Base-by-base conservation (phyloP, 2,113 vertebrate species). In the Vireo altiloquus region DNA sequence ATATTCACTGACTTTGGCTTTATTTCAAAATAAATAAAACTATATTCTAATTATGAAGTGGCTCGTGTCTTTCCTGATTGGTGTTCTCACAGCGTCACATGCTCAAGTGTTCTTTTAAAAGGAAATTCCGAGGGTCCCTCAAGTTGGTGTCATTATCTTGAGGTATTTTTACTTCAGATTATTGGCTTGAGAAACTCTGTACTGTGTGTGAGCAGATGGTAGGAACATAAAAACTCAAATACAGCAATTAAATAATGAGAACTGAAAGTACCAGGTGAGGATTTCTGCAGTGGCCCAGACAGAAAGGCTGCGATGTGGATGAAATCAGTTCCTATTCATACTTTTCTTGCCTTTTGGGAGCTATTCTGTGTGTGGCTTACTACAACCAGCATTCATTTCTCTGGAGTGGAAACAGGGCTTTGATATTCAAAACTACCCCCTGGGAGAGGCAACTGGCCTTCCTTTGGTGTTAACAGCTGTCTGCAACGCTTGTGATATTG, bases 201-300 rank as follows among this genome's bases (percentile, higher is more conserved):
- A 97, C 87, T 19, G 98, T 98, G 97, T 98, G 97, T 46, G 97
- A 98, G 14, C 95, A 95, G 63, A 98, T 98, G 94, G 54, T 98
- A 44, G 98, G 97, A 70, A 98, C 97, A 12, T 98, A 98, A 98
- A 99, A 98, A 92, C 97, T 99, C 82, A 66, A 98, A 78, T 92
- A 93, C 94, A 98, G 97, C 35, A 98, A 98, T 97, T 98, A 79
- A 98, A 98, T 68, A 96, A 98, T 54, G 97, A 98, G 37, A 98
- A 91, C 98, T 98, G 98, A 98, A 98, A 81, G 97, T 95, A 60
- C 79, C 98, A 33, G 98, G 97, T 98, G 96, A 96, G 97, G 76
- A 74, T 27, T 42, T 7, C 17, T 94, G 25, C 49, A 49, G 57
- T 75, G 31, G 31, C 39, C 28, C 3, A 2, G 28, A 46, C 1